phyloP scores from a whole-genome alignment of 2,888 invertebrate genomes.

The Branchinecta sandiegonensis region DNA sequence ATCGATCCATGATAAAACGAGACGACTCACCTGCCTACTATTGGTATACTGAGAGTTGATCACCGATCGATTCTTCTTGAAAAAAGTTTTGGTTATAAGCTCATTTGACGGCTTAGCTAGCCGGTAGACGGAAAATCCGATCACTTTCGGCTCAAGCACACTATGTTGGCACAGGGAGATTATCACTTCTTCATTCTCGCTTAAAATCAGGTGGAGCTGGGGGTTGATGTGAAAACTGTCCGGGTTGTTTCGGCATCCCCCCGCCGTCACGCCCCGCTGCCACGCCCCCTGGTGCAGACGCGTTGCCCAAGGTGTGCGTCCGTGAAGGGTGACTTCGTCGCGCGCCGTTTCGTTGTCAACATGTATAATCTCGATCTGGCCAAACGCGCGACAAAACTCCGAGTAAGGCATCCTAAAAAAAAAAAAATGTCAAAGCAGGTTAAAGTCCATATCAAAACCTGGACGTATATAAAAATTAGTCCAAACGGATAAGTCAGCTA shows the following conservation, averaged over 20 bases:
- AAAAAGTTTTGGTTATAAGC: conserved; percentile 60
- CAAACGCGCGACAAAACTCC: conserved; percentile 67
- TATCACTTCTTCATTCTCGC: conserved; percentile 65
- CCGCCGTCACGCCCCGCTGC: conserved; percentile 72
- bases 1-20: too few species aligned
- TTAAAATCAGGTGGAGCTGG: conserved; percentile 61
- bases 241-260: conserved; percentile 74
- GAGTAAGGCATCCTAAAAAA: conserved; percentile 56
- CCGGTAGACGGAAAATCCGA: conserved; percentile 75
- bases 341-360: conserved; percentile 71
- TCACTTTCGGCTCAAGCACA: conserved; percentile 80
- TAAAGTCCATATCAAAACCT: too few species aligned
- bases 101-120: conserved; percentile 54
- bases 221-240: conserved; percentile 86
- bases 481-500: too few species aligned
- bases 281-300: conserved; percentile 70
- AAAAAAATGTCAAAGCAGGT: too few species aligned
- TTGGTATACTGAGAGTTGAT: conserved; percentile 84
- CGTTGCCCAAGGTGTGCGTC: conserved; percentile 63
- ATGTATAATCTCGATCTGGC: conserved; percentile 67
- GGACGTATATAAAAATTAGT: too few species aligned
- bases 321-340: conserved; percentile 62
- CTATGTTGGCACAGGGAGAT: conserved; percentile 77
- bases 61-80: conserved; percentile 69
- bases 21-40: conserved; percentile 56